Percentiles rank a stretch among this genome's conserved stretches.
These are phyloP conservation scores for Lichenostomus cassidix DNA, from an alignment of 2,113 vertebrate genomes.

Conservation along the genomic window DNA sequence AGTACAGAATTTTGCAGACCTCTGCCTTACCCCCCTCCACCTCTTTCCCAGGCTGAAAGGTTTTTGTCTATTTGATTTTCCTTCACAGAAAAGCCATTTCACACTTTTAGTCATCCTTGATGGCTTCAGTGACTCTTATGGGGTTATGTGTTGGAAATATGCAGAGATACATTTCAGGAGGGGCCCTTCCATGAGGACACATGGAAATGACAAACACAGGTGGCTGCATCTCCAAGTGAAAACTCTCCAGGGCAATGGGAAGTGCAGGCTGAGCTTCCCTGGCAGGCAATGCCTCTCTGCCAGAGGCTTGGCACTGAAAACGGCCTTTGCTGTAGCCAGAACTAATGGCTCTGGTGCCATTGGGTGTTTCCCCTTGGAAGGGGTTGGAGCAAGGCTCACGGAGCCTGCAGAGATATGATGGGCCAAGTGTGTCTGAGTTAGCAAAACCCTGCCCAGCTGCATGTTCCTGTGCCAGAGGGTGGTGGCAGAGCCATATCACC, in stretches of 20 bases:
- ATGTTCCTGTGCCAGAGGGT: fast-evolving
- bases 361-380: background rate
- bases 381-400: background rate
- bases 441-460: background rate
- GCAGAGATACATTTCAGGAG: background rate
- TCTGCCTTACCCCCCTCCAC: background rate
- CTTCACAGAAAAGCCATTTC: background rate
- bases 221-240: background rate
- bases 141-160: background rate
- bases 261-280: background rate
- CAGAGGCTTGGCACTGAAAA: fast-evolving
- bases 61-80: background rate
- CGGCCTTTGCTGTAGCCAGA: background rate
- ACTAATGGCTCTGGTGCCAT: fast-evolving
- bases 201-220: background rate
- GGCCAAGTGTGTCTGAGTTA: background rate
- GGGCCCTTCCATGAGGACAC: background rate
- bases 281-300: fast-evolving
- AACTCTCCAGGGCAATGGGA: background rate
- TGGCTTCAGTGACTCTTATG: background rate
- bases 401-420: background rate
- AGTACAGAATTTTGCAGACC: background rate
- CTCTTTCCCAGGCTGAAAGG: background rate
- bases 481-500: background rate
- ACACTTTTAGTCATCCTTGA: background rate